Conservation (phyloP, 92 coral and sea anemone species). For the Heliopora coerulea region DNA sequence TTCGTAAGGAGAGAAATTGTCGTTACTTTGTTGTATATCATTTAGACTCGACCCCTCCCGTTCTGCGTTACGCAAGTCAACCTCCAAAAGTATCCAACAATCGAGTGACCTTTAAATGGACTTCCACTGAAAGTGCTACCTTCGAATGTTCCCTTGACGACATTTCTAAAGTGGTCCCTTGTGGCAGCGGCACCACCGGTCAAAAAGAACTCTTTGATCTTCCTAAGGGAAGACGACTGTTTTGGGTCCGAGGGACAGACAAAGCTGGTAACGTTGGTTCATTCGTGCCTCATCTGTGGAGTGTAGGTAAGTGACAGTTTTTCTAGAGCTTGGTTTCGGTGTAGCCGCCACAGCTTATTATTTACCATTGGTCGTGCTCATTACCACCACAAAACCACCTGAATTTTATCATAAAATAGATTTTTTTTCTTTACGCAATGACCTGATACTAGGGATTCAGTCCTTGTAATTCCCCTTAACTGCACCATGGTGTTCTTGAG, state of each 20-base stretch:
- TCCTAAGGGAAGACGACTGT: slow-evolving; percentile 20
- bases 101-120: slow-evolving; percentile 11
- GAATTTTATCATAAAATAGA: too few relatives aligned
- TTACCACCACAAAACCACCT: too few relatives aligned
- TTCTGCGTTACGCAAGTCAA: slow-evolving; percentile 3
- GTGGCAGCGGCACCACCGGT: slow-evolving; percentile 14
- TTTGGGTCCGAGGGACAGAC: slow-evolving; percentile 40
- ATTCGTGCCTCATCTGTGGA: slow-evolving; percentile 17
- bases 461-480: too few relatives aligned
- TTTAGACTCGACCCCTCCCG: slow-evolving; percentile 16
- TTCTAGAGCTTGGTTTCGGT: too few relatives aligned
- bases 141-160: slow-evolving; percentile 36
- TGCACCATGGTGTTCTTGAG: too few relatives aligned
- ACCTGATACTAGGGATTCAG: too few relatives aligned
- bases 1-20: too few relatives aligned
- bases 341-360: too few relatives aligned
- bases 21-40: neutral
- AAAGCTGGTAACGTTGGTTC: slow-evolving; percentile 35
- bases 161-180: neutral
- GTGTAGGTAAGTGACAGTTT: slow-evolving; percentile 16
- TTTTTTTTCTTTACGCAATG: too few relatives aligned
- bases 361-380: too few relatives aligned
- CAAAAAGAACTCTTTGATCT: neutral
- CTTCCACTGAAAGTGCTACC: slow-evolving; percentile 6
- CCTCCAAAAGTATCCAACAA: slow-evolving; percentile 17